Percentiles rank a stretch among this genome's conserved stretches.
Conservation (phyloP, 2,888 invertebrate species). For the Ctena decussata region DNA sequence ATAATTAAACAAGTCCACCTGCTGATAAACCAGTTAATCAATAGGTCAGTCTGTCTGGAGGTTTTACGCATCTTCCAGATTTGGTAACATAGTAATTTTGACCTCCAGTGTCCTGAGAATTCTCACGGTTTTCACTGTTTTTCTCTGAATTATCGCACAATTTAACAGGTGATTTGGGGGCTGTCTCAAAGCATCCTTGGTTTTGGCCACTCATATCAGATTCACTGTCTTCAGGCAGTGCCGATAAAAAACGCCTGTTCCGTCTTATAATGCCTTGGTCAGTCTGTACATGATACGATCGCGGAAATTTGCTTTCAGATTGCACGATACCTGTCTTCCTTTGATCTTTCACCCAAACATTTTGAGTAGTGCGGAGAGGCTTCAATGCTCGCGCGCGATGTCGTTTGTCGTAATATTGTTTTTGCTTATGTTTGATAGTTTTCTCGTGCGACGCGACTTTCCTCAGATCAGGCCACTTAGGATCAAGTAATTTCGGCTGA, state of each 20-base stretch:
- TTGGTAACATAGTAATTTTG: neutral
- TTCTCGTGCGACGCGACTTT: constrained; percentile 1
- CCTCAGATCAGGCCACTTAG: constrained; percentile 26
- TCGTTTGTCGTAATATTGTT: neutral
- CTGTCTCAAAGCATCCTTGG: neutral
- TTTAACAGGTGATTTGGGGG: neutral
- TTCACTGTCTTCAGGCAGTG: neutral
- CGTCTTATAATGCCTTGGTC: constrained; percentile 14
- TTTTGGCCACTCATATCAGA: neutral
- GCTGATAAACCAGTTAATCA: neutral
- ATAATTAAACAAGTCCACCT: neutral
- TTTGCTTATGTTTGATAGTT: neutral
- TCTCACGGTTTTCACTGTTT: neutral
- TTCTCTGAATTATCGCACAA: neutral
- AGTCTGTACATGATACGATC: constrained; percentile 19
- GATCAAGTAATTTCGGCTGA: constrained; percentile 25
- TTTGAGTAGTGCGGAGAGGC: neutral
- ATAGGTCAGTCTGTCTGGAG: neutral
- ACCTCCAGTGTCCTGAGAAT: neutral
- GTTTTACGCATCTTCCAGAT: neutral
- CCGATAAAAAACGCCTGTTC: constrained; percentile 12
- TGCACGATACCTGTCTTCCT: constrained; percentile 5
- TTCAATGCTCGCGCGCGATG: constrained; percentile 1
- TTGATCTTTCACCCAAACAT: constrained; percentile 23
- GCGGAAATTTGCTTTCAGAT: constrained; percentile 17